Evolutionary conservation across 1,140 invertebrate species (phyloP).

Genomic region (Sesamia nonagrioides): DNA sequence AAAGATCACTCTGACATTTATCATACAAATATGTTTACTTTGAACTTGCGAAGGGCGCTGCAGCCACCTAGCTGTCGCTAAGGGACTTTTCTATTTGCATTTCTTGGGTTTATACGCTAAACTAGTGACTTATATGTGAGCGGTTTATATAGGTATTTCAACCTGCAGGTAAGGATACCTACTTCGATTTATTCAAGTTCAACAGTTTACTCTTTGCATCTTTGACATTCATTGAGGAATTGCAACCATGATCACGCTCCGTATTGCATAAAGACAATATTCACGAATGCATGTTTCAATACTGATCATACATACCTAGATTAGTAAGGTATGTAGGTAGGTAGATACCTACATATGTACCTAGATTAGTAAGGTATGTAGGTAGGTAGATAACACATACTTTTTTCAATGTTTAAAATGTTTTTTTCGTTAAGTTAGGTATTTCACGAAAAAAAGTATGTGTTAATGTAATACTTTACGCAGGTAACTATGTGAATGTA

Average conservation of each 20-base stretch:
- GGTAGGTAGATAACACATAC: too few relatives aligned
- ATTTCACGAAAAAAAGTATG: not conserved
- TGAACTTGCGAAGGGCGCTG: slow-evolving; percentile 44
- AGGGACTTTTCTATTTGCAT: not conserved
- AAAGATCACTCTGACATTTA: slow-evolving; percentile 84
- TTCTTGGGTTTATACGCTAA: not conserved
- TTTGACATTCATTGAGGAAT: slow-evolving; percentile 18
- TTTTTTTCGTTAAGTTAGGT: too few relatives aligned
- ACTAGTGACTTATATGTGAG: slow-evolving; percentile 2
- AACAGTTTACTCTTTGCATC: slow-evolving; percentile 15
- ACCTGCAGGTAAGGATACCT: not conserved
- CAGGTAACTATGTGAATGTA: slow-evolving; percentile 44
- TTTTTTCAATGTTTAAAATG: too few relatives aligned
- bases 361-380: not conserved
- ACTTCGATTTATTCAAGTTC: slow-evolving; percentile 17
- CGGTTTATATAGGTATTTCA: not conserved
- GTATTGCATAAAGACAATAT: slow-evolving; percentile 20
- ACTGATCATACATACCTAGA: not conserved
- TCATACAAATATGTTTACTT: slow-evolving; percentile 52
- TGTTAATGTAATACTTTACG: slow-evolving; percentile 6
- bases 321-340: not conserved
- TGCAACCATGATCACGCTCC: slow-evolving; percentile 8
- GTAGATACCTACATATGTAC: too few relatives aligned
- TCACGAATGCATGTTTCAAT: not conserved
- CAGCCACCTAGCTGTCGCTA: not conserved